phyloP scores from a whole-genome alignment of 37 sponge, comb jelly and placozoan genomes.

The Bolinopsis microptera region DNA sequence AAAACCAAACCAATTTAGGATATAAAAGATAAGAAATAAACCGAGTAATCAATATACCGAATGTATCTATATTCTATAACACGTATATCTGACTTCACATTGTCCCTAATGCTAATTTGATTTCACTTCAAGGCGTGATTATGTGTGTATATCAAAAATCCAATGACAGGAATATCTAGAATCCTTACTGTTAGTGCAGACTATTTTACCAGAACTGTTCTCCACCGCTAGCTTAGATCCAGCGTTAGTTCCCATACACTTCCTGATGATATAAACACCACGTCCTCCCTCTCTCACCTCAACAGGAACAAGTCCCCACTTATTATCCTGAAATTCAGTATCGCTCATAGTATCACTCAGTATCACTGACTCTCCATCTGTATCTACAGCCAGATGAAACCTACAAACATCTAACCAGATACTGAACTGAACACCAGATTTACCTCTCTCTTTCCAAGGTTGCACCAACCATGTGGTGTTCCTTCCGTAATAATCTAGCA shows the following conservation, averaged over 20 bases:
- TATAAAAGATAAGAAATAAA: no score
- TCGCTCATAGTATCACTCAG: neutral
- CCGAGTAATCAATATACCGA: no score
- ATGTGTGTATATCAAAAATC: neutral
- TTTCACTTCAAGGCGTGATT: no score
- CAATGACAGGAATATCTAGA: neutral
- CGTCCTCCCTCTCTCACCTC: neutral
- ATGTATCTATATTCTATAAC: no score
- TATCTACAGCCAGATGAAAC: neutral
- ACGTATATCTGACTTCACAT: no score
- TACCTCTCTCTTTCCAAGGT: neutral
- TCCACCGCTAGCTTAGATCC: neutral
- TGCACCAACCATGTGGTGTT: neutral
- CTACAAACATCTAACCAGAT: neutral
- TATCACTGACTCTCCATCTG: neutral
- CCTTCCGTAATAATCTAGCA: neutral
- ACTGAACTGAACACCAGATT: neutral
- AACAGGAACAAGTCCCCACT: neutral
- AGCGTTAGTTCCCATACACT: neutral
- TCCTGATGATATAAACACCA: neutral
- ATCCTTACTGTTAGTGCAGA: neutral
- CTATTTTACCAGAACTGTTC: neutral
- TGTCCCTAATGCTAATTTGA: no score
- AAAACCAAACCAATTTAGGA: no score
- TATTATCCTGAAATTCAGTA: neutral